Evolutionary conservation across 2,797 vertebrate species (phyloP).

Genomic region (Enteromius viviparus): DNA sequence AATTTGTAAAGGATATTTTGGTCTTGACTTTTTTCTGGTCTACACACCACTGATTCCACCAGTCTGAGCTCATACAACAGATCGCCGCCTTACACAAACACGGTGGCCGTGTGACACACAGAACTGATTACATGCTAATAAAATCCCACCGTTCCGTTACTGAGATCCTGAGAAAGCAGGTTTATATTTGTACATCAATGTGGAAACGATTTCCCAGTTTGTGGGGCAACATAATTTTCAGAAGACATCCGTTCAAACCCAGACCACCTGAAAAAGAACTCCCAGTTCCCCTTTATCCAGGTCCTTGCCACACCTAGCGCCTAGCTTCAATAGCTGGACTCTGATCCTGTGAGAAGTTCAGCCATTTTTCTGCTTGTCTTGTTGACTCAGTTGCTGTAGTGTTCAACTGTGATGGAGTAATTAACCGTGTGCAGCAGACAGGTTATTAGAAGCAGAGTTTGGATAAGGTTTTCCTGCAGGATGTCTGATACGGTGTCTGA

Average conservation of each 20-base stretch:
- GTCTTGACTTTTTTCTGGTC: not conserved
- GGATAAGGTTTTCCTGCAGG: slow-evolving; percentile 33
- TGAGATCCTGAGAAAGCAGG: not conserved
- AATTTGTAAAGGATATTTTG: not conserved
- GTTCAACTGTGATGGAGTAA: slow-evolving; percentile 45
- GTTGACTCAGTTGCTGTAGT: slow-evolving; percentile 26
- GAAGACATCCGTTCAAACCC: not conserved
- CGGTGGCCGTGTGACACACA: slow-evolving; percentile 7
- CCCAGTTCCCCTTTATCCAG: slow-evolving; percentile 8
- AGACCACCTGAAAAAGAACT: not conserved
- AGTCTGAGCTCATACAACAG: slow-evolving; percentile 10
- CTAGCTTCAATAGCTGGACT: slow-evolving; percentile 32
- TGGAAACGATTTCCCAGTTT: not conserved
- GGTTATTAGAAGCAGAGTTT: slow-evolving; percentile 47
- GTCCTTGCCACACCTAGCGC: slow-evolving; percentile 4
- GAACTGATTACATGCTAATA: slow-evolving; percentile 29
- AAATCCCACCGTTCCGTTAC: not conserved
- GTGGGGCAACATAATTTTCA: not conserved
- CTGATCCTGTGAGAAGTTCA: slow-evolving; percentile 28
- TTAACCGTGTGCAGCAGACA: slow-evolving; percentile 44
- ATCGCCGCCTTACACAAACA: slow-evolving; percentile 51
- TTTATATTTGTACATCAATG: not conserved
- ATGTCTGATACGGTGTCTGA: slow-evolving; percentile 35
- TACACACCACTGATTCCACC: not conserved
- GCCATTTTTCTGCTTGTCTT: slow-evolving; percentile 17